phyloP scores from a whole-genome alignment of 2,797 vertebrate genomes.

The Pempheris klunzingeri region DNA sequence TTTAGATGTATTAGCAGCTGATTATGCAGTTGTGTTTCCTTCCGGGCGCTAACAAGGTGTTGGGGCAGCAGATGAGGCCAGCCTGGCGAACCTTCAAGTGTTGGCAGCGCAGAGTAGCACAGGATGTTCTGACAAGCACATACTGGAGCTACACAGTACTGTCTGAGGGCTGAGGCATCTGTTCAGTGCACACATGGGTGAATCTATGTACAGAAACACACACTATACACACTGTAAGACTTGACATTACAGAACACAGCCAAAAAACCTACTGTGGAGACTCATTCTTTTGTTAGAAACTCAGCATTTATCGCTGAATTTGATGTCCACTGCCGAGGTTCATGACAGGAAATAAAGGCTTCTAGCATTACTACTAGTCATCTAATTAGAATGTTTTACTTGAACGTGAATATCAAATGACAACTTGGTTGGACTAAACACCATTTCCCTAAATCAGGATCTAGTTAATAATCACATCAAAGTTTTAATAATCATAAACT shows the following conservation, averaged over 20 bases:
- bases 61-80: conserved; percentile 66
- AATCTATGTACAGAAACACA: conserved; percentile 23
- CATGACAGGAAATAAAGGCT: conserved; percentile 8
- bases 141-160: conserved; percentile 31
- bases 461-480: conserved; percentile 61
- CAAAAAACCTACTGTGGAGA: background rate
- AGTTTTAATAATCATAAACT: conserved; percentile 62
- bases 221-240: conserved; percentile 3
- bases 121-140: conserved; percentile 61
- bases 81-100: conserved; percentile 66
- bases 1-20: conserved; percentile 70
- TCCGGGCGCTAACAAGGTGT: conserved; percentile 71
- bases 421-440: conserved; percentile 35
- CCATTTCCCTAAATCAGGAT: conserved; percentile 46
- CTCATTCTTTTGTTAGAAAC: conserved; percentile 6
- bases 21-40: conserved; percentile 68
- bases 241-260: background rate
- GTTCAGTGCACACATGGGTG: conserved; percentile 49
- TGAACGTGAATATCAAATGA: conserved; percentile 64
- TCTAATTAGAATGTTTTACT: conserved; percentile 55
- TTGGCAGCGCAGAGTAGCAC: conserved; percentile 52
- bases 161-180: conserved; percentile 56
- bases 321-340: conserved; percentile 6
- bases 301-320: conserved; percentile 9
- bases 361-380: conserved; percentile 19